A percentile compares a stretch with the other conserved stretches of the same genome.
Conservation (phyloP, 2,888 invertebrate genomes). For the Eristalinus sepulchralis region DNA sequence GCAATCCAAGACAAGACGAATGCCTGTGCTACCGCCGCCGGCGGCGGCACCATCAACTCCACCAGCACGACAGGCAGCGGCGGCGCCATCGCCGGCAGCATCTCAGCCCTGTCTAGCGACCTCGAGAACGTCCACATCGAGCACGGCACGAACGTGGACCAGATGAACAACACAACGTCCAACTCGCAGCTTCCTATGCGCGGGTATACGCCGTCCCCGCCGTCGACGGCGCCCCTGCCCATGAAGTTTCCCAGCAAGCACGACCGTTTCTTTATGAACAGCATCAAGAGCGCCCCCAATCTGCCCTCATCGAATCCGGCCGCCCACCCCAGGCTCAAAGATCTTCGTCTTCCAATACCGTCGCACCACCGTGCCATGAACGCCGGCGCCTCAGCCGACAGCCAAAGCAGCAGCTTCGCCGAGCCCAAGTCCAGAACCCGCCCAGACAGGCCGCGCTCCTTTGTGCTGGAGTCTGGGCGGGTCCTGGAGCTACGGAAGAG, state of each 20-base stretch:
- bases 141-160: slow-evolving; percentile 75
- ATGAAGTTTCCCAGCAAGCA: slow-evolving; percentile 88
- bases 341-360: slow-evolving; percentile 88
- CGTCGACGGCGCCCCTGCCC: slow-evolving; percentile 91
- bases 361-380: slow-evolving; percentile 81
- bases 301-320: slow-evolving; percentile 86
- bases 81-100: slow-evolving; percentile 69
- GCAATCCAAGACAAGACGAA: slow-evolving; percentile 77
- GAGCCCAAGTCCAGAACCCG: slow-evolving; percentile 82
- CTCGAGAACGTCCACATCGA: slow-evolving; percentile 85
- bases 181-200: slow-evolving; percentile 85
- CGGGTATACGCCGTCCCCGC: slow-evolving; percentile 90
- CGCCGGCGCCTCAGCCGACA: slow-evolving; percentile 37
- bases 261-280: slow-evolving; percentile 86
- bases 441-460: slow-evolving; percentile 84
- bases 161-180: slow-evolving; percentile 81
- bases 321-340: slow-evolving; percentile 87
- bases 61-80: slow-evolving; percentile 54
- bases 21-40: slow-evolving; percentile 59
- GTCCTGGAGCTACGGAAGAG: slow-evolving; percentile 89
- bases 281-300: slow-evolving; percentile 91
- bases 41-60: slow-evolving; percentile 67
- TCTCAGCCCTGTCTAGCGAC: slow-evolving; percentile 79
- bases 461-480: slow-evolving; percentile 85
- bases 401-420: slow-evolving; percentile 52